A percentile compares a stretch with the other conserved stretches of the same genome.
These are phyloP conservation scores for Hiodon tergisus DNA, from an alignment of 2,113 vertebrate species.

Conservation along the genomic window DNA sequence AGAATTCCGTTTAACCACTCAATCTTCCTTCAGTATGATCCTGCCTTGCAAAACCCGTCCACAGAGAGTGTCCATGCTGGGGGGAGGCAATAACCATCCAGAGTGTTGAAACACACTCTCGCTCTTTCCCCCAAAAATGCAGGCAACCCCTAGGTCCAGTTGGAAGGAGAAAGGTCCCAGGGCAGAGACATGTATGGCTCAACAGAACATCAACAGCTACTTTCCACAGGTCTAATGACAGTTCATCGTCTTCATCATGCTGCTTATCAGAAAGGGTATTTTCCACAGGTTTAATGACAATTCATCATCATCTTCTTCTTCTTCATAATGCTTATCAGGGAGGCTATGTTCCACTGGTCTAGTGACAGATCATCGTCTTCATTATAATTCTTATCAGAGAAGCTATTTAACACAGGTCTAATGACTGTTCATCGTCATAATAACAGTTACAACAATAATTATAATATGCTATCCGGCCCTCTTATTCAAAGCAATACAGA, in stretches of 20 bases:
- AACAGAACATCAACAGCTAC: not conserved
- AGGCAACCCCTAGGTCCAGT: conserved; percentile 31
- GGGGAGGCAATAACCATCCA: conserved; percentile 42
- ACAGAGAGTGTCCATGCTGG: conserved; percentile 37
- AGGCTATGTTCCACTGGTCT: too few relatives aligned
- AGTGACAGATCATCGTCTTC: too few relatives aligned
- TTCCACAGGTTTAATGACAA: too few relatives aligned
- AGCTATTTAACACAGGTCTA: too few relatives aligned
- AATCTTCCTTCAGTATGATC: conserved; percentile 3
- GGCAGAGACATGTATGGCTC: conserved; percentile 27
- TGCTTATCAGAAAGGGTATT: too few relatives aligned
- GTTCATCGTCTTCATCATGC: not conserved
- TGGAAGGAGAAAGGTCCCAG: conserved; percentile 23
- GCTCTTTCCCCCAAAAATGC: conserved; percentile 51
- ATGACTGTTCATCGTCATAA: too few relatives aligned
- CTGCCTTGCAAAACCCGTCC: conserved; percentile 35
- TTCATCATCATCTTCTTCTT: not conserved
- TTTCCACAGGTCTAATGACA: not conserved
- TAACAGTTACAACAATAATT: too few relatives aligned
- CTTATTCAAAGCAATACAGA: too few relatives aligned
- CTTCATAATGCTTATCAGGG: not conserved
- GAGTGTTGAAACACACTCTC: conserved; percentile 49
- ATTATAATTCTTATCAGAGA: too few relatives aligned
- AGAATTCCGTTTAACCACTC: not conserved
- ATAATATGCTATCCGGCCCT: too few relatives aligned